phyloP scores from a whole-genome alignment of 2,888 invertebrate species.

The Crepidodera aurea region DNA sequence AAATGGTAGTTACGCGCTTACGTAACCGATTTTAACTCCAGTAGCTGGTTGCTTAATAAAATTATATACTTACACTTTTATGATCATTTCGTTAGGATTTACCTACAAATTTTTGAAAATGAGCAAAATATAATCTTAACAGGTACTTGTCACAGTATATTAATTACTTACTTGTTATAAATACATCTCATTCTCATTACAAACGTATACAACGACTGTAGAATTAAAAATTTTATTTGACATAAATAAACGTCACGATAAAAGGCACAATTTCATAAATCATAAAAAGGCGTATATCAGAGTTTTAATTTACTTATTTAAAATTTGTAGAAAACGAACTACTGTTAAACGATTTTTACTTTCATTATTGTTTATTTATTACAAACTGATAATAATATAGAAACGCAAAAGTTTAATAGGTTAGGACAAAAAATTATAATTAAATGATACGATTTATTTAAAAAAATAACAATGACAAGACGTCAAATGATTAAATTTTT shows the following conservation, averaged over 20 bases:
- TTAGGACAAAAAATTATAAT: neutral
- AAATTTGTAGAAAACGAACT: conserved; percentile 2
- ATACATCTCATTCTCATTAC: too few species aligned
- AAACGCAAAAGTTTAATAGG: neutral
- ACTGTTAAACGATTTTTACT: neutral
- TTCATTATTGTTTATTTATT: conserved; percentile 7
- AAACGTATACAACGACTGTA: too few species aligned
- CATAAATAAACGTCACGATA: neutral
- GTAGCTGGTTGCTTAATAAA: neutral
- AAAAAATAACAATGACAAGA: neutral
- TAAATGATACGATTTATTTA: neutral
- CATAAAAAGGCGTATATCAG: neutral
- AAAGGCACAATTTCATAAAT: neutral
- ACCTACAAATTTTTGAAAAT: too few species aligned
- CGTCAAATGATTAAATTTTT: too few species aligned
- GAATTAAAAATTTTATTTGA: neutral
- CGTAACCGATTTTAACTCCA: conserved; percentile 4
- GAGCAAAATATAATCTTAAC: too few species aligned
- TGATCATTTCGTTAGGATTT: too few species aligned
- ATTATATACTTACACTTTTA: too few species aligned
- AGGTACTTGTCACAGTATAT: too few species aligned
- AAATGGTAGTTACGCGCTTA: conserved; percentile 1
- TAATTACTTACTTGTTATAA: too few species aligned
- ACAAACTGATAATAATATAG: neutral
- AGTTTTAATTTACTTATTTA: neutral